Percentiles rank a stretch among this genome's conserved stretches.
These are phyloP conservation scores for Diaprepes abbreviatus DNA, from an alignment of 2,888 invertebrate genomes.

Conservation along the genomic window DNA sequence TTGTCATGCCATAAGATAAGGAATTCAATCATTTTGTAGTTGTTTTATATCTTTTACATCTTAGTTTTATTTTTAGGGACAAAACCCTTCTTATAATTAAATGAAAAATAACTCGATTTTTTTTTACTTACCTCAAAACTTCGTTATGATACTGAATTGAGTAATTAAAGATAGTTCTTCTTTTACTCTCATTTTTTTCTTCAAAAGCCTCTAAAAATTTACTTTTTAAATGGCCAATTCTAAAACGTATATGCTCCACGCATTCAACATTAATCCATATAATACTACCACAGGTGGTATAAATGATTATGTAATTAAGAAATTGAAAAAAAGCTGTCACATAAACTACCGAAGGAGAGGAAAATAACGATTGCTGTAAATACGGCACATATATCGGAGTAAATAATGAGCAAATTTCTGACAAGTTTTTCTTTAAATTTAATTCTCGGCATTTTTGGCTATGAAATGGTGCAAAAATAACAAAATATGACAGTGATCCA, in stretches of 20 bases:
- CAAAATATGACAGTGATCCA: constrained; percentile 26
- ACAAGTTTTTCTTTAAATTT: constrained; percentile 39
- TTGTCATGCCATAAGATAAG: too few relatives aligned
- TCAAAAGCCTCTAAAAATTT: constrained; percentile 41
- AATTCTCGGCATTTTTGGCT: constrained; percentile 40
- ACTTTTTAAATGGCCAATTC: constrained; percentile 48
- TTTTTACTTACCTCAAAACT: constrained; percentile 42
- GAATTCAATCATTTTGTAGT: too few relatives aligned
- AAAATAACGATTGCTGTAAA: constrained; percentile 25
- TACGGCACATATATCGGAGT: constrained; percentile 48
- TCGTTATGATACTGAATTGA: constrained; percentile 47
- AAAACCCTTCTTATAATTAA: too few relatives aligned
- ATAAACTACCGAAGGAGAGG: not conserved
- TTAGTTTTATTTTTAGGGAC: too few relatives aligned
- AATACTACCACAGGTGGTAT: constrained; percentile 44
- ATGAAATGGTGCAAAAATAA: constrained; percentile 34
- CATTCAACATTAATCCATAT: constrained; percentile 46
- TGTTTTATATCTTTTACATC: too few relatives aligned
- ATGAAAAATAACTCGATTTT: too few relatives aligned
- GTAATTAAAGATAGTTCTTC: constrained; percentile 36
- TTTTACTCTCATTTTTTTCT: constrained; percentile 11
- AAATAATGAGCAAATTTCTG: constrained; percentile 49
- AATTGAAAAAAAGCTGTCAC: constrained; percentile 23
- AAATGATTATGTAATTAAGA: constrained; percentile 28
- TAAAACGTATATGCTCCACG: constrained; percentile 49